phyloP scores from a whole-genome alignment of 2,113 vertebrate genomes.

The Baryphthengus martii region DNA sequence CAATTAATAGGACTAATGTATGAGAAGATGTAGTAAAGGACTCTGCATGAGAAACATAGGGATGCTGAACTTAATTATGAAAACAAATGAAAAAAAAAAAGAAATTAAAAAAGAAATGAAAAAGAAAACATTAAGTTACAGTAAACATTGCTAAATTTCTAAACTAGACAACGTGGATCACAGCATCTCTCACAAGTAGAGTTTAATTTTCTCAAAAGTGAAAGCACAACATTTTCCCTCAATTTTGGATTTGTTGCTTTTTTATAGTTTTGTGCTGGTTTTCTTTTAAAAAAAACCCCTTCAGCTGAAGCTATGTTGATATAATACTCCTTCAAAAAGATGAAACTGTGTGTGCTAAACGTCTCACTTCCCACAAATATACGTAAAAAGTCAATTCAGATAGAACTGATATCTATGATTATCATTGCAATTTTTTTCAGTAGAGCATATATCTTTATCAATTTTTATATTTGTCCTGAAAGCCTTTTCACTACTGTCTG shows the following conservation, averaged over 20 bases:
- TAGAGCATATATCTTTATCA: background rate
- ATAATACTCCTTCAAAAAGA: background rate
- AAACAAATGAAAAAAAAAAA: background rate
- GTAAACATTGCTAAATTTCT: background rate
- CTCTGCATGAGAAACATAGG: background rate
- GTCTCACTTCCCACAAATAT: background rate
- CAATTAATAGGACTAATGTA: background rate
- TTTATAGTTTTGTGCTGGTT: too few relatives aligned
- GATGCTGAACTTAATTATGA: background rate
- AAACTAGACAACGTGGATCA: background rate
- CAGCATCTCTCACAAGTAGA: accelerated
- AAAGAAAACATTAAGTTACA: background rate
- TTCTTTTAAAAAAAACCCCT: too few relatives aligned
- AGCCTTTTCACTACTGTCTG: background rate
- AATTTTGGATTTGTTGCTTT: too few relatives aligned
- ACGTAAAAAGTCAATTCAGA: background rate
- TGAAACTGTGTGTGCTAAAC: background rate
- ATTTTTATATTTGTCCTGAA: background rate
- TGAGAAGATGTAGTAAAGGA: background rate
- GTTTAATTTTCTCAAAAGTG: background rate
- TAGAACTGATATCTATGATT: background rate
- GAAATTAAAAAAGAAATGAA: background rate
- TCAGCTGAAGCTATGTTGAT: background rate
- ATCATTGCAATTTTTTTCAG: background rate
- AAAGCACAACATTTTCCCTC: background rate